These are phyloP conservation scores for Drosophila parabipectinata DNA, from an alignment of 1,140 invertebrate species.

Conservation along the genomic window DNA sequence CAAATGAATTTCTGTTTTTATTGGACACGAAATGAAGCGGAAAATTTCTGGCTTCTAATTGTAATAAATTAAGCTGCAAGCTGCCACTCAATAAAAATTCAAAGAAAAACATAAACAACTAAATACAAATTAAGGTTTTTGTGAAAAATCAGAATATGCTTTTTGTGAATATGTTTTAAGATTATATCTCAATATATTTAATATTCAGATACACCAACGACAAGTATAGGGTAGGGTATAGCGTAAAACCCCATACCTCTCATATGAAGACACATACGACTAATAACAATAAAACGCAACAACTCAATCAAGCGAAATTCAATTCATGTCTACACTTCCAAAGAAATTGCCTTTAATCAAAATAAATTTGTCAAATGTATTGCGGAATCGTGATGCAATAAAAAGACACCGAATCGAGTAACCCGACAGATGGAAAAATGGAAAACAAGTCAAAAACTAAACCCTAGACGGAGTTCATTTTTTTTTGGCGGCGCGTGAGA, in stretches of 20 bases:
- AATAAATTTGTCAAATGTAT: slow-evolving; percentile 80
- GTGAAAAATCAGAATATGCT: background rate
- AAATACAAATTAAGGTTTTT: background rate
- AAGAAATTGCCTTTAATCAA: slow-evolving; percentile 77
- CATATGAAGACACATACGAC: slow-evolving; percentile 25
- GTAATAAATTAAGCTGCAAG: slow-evolving; percentile 35
- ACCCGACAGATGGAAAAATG: slow-evolving; percentile 18
- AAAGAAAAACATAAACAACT: slow-evolving; percentile 2
- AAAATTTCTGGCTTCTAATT: slow-evolving; percentile 25
- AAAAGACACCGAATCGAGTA: slow-evolving; percentile 45
- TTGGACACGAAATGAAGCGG: slow-evolving; percentile 21
- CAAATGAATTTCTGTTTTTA: slow-evolving; percentile 12
- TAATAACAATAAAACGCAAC: slow-evolving; percentile 44
- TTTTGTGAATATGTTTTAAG: too few species aligned
- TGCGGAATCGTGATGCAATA: slow-evolving; percentile 74
- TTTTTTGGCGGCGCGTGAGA: slow-evolving; percentile 58
- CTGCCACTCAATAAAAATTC: slow-evolving; percentile 8
- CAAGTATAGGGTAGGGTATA: background rate
- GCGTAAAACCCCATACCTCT: background rate
- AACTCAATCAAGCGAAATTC: slow-evolving; percentile 73
- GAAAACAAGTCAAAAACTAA: slow-evolving; percentile 43
- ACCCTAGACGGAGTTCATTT: slow-evolving; percentile 21
- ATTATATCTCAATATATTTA: too few species aligned
- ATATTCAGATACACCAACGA: too few species aligned
- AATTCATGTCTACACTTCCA: slow-evolving; percentile 66